phyloP scores from a whole-genome alignment of 2,888 invertebrate species.

The Lepas anatifera region DNA sequence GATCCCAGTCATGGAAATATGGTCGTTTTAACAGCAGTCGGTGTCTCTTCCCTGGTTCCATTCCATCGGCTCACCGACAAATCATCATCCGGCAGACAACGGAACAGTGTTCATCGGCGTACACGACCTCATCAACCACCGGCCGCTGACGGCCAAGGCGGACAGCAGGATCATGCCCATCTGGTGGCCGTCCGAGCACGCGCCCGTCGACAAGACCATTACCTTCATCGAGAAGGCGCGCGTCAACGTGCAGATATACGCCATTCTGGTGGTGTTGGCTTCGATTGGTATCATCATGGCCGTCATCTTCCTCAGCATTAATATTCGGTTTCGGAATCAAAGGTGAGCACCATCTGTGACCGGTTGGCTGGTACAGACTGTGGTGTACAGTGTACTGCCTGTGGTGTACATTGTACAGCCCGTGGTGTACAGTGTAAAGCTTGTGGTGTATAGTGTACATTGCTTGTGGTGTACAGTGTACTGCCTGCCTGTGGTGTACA shows the following conservation, averaged over 20 bases:
- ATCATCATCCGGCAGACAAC: conserved; percentile 13
- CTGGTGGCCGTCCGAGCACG: conserved; percentile 50
- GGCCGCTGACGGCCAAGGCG: neutral
- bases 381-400: no score
- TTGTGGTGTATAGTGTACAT: no score
- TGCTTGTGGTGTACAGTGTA: no score
- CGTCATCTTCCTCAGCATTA: conserved; percentile 80
- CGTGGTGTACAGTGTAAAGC: no score
- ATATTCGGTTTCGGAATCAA: conserved; percentile 90
- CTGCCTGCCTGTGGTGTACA: no score
- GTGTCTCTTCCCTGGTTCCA: no score
- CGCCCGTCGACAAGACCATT: conserved; percentile 86
- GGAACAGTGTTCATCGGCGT: neutral
- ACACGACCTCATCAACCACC: neutral
- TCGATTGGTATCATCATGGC: conserved; percentile 85
- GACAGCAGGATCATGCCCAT: conserved; percentile 44
- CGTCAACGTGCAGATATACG: conserved; percentile 87
- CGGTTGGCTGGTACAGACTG: no score
- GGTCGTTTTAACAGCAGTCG: no score
- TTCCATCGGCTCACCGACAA: no score
- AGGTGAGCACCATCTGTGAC: conserved; percentile 57
- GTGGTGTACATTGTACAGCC: no score
- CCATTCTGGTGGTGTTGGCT: conserved; percentile 72
- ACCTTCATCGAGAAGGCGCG: conserved; percentile 76
- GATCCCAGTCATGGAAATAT: no score